Evolutionary conservation across 2,888 invertebrate genomes (phyloP).

Genomic region (Acanthosepion pharaonis): DNA sequence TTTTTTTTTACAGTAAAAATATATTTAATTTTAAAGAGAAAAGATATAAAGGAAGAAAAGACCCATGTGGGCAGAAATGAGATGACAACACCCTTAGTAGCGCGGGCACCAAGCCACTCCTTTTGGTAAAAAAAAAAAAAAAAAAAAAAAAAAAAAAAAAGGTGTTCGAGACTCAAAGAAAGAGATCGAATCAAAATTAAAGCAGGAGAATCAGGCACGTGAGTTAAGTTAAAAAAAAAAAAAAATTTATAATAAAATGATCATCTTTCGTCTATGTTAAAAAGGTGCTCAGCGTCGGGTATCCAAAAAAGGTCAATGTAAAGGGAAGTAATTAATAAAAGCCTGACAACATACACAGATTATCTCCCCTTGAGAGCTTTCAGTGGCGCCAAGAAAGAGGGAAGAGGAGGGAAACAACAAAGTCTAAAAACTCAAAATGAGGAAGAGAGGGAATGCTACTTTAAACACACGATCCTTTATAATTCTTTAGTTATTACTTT

Average conservation of each 20-base stretch:
- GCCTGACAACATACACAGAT: background rate
- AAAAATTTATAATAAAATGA: too few relatives aligned
- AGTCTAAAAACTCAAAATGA: too few relatives aligned
- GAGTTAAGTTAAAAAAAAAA: too few relatives aligned
- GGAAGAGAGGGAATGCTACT: too few relatives aligned
- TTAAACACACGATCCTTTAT: too few relatives aligned
- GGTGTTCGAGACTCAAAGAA: background rate
- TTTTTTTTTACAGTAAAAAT: too few relatives aligned
- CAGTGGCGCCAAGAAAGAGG: background rate
- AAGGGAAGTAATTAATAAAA: background rate
- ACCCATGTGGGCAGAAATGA: background rate
- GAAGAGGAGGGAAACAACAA: background rate
- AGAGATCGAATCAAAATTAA: background rate
- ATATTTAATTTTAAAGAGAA: background rate
- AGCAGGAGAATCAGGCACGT: too few relatives aligned
- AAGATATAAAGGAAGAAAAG: background rate
- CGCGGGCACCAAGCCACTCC: background rate
- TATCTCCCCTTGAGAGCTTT: background rate
- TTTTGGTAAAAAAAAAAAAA: background rate
- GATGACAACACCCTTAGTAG: background rate
- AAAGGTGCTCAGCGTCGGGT: background rate
- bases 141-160: background rate
- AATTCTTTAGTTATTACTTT: background rate
- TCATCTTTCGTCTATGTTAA: slow-evolving; percentile 24
- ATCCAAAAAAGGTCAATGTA: background rate